phyloP scores from a whole-genome alignment of 2,797 vertebrate genomes.

The Myotis daubentonii region DNA sequence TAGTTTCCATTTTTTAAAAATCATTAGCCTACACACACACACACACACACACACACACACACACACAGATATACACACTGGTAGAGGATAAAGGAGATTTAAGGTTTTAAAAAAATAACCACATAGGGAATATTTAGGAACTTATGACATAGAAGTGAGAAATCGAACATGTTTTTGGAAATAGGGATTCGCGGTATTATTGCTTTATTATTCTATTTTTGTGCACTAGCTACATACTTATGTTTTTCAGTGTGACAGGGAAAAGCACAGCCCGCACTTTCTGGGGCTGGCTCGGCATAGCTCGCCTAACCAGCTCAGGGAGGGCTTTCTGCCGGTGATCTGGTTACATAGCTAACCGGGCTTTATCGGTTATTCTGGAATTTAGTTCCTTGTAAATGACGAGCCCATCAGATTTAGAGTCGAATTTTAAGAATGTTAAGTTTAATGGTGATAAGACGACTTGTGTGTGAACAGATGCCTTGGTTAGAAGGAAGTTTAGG shows the following conservation, averaged over 20 bases:
- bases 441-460: constrained; percentile 9
- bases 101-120: background rate
- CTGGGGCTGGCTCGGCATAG: background rate
- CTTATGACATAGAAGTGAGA: background rate
- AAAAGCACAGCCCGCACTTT: background rate
- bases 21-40: background rate
- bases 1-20: background rate
- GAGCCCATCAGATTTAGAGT: background rate
- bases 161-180: background rate
- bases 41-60: background rate
- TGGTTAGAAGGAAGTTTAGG: background rate
- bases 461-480: constrained; percentile 53
- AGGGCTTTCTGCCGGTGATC: background rate
- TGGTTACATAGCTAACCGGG: background rate
- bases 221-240: background rate
- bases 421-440: constrained; percentile 25
- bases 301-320: background rate
- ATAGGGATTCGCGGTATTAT: background rate
- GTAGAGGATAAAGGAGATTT: background rate
- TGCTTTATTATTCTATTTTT: background rate
- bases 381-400: background rate
- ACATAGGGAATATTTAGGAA: background rate
- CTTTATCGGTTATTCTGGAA: constrained; percentile 4
- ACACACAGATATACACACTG: background rate
- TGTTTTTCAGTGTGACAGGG: background rate